Conservation (phyloP, 2,888 invertebrate genomes). For the Lathronympha strigana region DNA sequence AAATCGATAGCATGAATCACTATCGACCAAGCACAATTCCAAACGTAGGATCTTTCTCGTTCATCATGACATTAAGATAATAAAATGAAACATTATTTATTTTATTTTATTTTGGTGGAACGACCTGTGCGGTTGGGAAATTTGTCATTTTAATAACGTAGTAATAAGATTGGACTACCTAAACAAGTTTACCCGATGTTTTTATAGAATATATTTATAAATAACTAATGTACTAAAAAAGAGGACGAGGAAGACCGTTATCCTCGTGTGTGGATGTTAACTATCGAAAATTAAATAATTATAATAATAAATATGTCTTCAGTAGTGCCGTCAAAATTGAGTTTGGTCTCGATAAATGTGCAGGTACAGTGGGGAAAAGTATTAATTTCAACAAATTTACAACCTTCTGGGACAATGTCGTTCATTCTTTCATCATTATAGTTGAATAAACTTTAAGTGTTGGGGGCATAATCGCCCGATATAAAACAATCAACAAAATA, state of each 20-base stretch:
- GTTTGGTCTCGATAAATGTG: too few relatives aligned
- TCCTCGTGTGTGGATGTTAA: too few relatives aligned
- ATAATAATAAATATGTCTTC: too few relatives aligned
- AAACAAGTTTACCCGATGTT: not conserved
- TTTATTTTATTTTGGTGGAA: conserved; percentile 20
- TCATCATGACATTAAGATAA: conserved; percentile 39
- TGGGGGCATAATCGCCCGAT: too few relatives aligned
- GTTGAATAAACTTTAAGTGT: too few relatives aligned
- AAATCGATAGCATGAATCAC: conserved; percentile 19
- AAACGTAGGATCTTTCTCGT: conserved; percentile 19
- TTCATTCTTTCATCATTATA: too few relatives aligned
- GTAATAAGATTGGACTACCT: not conserved
- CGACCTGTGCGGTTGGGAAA: not conserved
- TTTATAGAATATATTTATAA: not conserved
- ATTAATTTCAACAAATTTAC: too few relatives aligned
- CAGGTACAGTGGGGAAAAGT: too few relatives aligned
- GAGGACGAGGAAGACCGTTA: not conserved
- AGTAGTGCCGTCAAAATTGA: too few relatives aligned
- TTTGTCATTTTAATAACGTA: conserved; percentile 7
- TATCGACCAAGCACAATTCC: conserved; percentile 30
- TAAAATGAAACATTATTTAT: conserved; percentile 28
- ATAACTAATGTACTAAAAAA: not conserved
- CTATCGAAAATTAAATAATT: too few relatives aligned
- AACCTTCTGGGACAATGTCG: too few relatives aligned
- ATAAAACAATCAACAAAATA: too few relatives aligned